Conservation (phyloP, 1,140 invertebrate genomes). For the Latrodectus geometricus region DNA sequence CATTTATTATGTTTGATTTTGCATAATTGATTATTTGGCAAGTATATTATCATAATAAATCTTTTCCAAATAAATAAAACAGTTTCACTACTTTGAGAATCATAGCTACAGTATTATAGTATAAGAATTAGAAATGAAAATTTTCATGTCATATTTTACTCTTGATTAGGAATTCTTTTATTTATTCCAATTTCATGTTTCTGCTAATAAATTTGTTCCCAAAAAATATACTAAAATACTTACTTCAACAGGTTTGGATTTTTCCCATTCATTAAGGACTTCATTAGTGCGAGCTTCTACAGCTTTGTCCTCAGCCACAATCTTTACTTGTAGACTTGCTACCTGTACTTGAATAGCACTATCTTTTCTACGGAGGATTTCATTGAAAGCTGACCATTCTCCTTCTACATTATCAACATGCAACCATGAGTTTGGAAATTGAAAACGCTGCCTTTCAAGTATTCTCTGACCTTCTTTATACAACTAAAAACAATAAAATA, state of each 20-base stretch:
- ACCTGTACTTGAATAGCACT: constrained; percentile 97
- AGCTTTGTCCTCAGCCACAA: constrained; percentile 98
- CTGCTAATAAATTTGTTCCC: too few relatives aligned
- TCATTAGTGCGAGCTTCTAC: constrained; percentile 94
- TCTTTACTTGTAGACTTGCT: constrained; percentile 97
- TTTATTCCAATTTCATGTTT: too few relatives aligned
- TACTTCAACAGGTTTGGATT: constrained; percentile 94
- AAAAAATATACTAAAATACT: constrained; percentile 68
- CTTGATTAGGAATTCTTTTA: too few relatives aligned
- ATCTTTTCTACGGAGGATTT: constrained; percentile 98
- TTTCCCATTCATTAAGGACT: constrained; percentile 96
- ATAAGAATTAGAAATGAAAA: too few relatives aligned
- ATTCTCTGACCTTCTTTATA: constrained; percentile 95
- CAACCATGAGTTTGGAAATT: constrained; percentile 96
- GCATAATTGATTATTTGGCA: too few relatives aligned
- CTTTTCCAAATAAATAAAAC: too few relatives aligned
- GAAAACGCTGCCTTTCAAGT: constrained; percentile 95
- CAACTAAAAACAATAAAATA: constrained; percentile 66
- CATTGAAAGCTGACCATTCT: constrained; percentile 99
- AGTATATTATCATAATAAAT: too few relatives aligned
- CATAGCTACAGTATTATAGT: too few relatives aligned
- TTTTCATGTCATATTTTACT: too few relatives aligned
- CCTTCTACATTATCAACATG: constrained; percentile 99
- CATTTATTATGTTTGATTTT: too few relatives aligned
- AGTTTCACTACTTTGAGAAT: too few relatives aligned